These are phyloP conservation scores for Erebia palarica DNA, from an alignment of 2,888 invertebrate genomes.

Conservation along the genomic window DNA sequence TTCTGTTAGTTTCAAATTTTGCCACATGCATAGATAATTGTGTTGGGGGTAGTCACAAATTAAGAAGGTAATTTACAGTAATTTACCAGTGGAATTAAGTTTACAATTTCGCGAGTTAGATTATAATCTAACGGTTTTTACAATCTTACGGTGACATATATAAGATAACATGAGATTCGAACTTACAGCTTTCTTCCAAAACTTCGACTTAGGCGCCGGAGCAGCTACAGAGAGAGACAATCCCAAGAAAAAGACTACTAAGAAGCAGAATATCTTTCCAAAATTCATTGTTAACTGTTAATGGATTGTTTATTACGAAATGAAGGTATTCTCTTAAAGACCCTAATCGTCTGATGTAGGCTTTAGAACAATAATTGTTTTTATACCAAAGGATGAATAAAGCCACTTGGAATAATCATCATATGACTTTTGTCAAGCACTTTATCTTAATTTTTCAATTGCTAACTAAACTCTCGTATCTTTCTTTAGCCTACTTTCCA, in stretches of 20 bases:
- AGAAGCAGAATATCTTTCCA: conserved; percentile 29
- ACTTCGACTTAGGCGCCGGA: conserved; percentile 37
- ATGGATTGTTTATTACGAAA: conserved; percentile 4
- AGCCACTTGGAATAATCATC: conserved; percentile 10
- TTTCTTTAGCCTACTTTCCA: background rate
- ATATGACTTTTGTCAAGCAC: background rate
- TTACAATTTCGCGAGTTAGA: too few species aligned
- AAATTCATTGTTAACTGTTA: conserved; percentile 36
- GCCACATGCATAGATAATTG: too few species aligned
- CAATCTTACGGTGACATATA: too few species aligned
- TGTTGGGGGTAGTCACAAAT: too few species aligned
- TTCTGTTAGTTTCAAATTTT: too few species aligned
- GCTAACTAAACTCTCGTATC: background rate
- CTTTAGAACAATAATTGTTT: background rate
- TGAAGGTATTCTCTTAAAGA: background rate
- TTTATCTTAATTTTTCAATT: conserved; percentile 3
- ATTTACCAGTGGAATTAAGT: too few species aligned
- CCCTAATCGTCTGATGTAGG: conserved; percentile 1
- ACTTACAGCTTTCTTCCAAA: conserved; percentile 43
- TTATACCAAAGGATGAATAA: background rate
- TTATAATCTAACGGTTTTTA: too few species aligned
- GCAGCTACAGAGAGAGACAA: conserved; percentile 29
- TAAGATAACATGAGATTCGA: too few species aligned
- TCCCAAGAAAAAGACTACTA: conserved; percentile 26
- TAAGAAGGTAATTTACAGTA: too few species aligned